These are phyloP conservation scores for Hycleus cichorii DNA, from an alignment of 1,140 invertebrate species.

Conservation along the genomic window DNA sequence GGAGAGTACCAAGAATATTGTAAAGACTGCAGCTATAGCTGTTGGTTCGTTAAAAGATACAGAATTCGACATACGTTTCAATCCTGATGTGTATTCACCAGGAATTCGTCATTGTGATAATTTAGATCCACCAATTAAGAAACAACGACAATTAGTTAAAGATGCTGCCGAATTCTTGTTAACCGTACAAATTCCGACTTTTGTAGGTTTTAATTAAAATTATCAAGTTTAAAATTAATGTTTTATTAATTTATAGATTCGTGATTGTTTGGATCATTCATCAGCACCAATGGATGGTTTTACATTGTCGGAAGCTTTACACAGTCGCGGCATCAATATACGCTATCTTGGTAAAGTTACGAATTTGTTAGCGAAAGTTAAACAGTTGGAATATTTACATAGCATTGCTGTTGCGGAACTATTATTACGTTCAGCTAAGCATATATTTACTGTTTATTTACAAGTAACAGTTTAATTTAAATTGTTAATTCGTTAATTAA, in stretches of 20 bases:
- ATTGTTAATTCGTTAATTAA: neutral
- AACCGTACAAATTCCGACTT: constrained; percentile 85
- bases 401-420: constrained; percentile 82
- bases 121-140: constrained; percentile 58
- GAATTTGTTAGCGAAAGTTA: constrained; percentile 66
- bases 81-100: constrained; percentile 95
- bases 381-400: constrained; percentile 79
- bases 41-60: constrained; percentile 90
- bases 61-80: constrained; percentile 96
- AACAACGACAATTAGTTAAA: constrained; percentile 82
- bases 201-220: constrained; percentile 57
- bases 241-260: constrained; percentile 52
- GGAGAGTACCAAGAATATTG: constrained; percentile 82
- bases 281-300: constrained; percentile 90
- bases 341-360: constrained; percentile 90
- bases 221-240: neutral
- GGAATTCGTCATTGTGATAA: constrained; percentile 79
- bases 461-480: constrained; percentile 54
- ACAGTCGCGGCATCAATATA: constrained; percentile 93
- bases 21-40: constrained; percentile 77
- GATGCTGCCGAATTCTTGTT: constrained; percentile 94
- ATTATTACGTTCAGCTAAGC: constrained; percentile 81
- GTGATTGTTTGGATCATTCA: constrained; percentile 87
- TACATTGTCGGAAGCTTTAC: constrained; percentile 89
- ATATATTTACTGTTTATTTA: constrained; percentile 87